phyloP scores from a whole-genome alignment of 1,140 invertebrate species.

The Heliothis virescens region DNA sequence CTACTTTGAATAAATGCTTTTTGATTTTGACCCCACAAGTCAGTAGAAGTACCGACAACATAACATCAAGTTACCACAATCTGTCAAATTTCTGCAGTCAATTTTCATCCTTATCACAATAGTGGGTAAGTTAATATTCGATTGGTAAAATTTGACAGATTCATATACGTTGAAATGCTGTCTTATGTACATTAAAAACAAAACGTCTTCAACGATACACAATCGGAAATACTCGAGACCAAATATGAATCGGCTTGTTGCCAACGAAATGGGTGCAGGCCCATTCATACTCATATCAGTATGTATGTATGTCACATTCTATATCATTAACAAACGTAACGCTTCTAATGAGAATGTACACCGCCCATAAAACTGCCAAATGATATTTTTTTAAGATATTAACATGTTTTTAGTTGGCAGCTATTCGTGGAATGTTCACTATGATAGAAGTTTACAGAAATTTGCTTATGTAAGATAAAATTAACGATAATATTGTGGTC shows the following conservation, averaged over 20 bases:
- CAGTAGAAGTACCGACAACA: too few relatives aligned
- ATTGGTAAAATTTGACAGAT: too few relatives aligned
- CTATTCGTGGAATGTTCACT: background rate
- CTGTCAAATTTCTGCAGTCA: too few relatives aligned
- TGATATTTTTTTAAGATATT: slow-evolving; percentile 1
- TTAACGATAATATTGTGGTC: background rate
- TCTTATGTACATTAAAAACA: too few relatives aligned
- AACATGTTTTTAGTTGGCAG: slow-evolving; percentile 3
- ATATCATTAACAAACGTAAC: slow-evolving; percentile 32
- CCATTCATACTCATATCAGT: slow-evolving; percentile 44
- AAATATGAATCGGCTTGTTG: slow-evolving; percentile 43
- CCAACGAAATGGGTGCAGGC: slow-evolving; percentile 31
- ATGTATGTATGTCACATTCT: slow-evolving; percentile 30
- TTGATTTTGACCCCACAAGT: too few relatives aligned
- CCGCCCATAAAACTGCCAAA: background rate
- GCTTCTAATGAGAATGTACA: slow-evolving; percentile 35
- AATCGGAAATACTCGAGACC: background rate
- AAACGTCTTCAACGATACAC: background rate
- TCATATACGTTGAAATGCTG: too few relatives aligned
- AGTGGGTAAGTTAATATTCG: too few relatives aligned
- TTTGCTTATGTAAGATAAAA: slow-evolving; percentile 9
- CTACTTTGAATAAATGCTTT: too few relatives aligned
- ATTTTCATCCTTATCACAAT: too few relatives aligned
- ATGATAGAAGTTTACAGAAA: slow-evolving; percentile 8
- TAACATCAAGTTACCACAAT: too few relatives aligned